A percentile compares a stretch with the other conserved stretches of the same genome.
These are phyloP conservation scores for Mongoloraphidia duomilia DNA, from an alignment of 2,888 invertebrate species.

Conservation along the genomic window DNA sequence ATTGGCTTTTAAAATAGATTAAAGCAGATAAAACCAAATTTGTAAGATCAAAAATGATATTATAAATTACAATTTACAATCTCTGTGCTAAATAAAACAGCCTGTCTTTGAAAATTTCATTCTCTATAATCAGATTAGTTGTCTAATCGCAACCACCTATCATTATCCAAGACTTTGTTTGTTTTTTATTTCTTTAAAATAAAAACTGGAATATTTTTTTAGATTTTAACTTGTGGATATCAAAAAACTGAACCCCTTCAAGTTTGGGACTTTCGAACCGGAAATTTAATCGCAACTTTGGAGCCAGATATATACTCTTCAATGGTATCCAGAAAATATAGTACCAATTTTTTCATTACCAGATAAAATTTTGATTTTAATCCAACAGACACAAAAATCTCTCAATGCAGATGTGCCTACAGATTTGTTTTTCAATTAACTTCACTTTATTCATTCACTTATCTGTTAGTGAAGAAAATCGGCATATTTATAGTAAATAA, in stretches of 20 bases:
- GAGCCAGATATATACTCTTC: slow-evolving; percentile 34
- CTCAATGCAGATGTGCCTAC: too few relatives aligned
- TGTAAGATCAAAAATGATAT: too few relatives aligned
- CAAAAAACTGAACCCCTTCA: slow-evolving; percentile 44
- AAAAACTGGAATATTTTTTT: slow-evolving; percentile 5
- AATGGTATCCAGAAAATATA: neutral
- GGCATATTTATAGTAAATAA: neutral
- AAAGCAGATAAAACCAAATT: too few relatives aligned
- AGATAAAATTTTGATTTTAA: neutral
- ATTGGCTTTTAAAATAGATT: too few relatives aligned
- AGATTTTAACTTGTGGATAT: slow-evolving; percentile 53
- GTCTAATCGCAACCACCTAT: too few relatives aligned
- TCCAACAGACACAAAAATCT: too few relatives aligned
- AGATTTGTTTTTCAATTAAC: neutral
- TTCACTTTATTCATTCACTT: neutral
- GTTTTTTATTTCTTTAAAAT: neutral
- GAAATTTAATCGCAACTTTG: slow-evolving; percentile 42
- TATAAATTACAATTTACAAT: too few relatives aligned
- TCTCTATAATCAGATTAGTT: too few relatives aligned
- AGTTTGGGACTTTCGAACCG: slow-evolving; percentile 51
- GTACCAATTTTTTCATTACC: neutral
- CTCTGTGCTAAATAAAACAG: too few relatives aligned
- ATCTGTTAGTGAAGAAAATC: neutral
- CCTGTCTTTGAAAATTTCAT: neutral
- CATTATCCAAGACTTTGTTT: neutral